phyloP scores from a whole-genome alignment of 2,888 invertebrate genomes.

The Drosophila silvestris region DNA sequence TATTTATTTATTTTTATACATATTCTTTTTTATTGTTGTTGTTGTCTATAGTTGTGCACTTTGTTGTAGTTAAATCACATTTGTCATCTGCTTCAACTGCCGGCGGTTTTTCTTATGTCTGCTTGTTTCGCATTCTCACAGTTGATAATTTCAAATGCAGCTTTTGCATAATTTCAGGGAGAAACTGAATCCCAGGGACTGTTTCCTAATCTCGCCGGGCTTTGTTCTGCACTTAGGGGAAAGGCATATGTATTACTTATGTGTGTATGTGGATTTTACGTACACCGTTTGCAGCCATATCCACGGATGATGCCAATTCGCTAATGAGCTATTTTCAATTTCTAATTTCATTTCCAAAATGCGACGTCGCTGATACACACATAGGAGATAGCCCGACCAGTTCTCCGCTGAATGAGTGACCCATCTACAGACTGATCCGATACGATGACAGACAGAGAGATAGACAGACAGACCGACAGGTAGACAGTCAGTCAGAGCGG shows the following conservation, averaged over 20 bases:
- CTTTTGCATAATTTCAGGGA: conserved; percentile 47
- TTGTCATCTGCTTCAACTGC: conserved; percentile 24
- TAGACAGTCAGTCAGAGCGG: conserved; percentile 23
- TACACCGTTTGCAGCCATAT: conserved; percentile 83
- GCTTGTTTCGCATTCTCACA: conserved; percentile 30
- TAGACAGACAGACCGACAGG: conserved; percentile 18
- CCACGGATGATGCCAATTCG: conserved; percentile 82
- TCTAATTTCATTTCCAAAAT: conserved; percentile 82
- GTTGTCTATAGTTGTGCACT: conserved; percentile 11
- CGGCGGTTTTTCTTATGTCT: conserved; percentile 29
- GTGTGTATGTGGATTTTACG: conserved; percentile 35
- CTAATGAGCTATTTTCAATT: conserved; percentile 76
- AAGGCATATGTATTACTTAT: conserved; percentile 8
- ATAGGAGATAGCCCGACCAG: conserved; percentile 49
- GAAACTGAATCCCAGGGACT: conserved; percentile 18
- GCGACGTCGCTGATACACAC: conserved; percentile 36
- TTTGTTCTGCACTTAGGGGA: conserved; percentile 46
- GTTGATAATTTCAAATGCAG: conserved; percentile 24
- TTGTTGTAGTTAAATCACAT: conserved; percentile 20
- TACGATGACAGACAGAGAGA: conserved; percentile 6
- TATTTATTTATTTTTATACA: conserved; percentile 8
- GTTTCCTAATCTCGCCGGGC: conserved; percentile 28
- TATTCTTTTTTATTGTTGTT: background rate
- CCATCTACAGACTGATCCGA: conserved; percentile 56
- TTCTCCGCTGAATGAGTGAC: conserved; percentile 51